Percentiles rank a stretch among this genome's conserved stretches.
Evolutionary conservation across 1,140 invertebrate species (phyloP).

Genomic region (Rhizoglyphus robini): DNA sequence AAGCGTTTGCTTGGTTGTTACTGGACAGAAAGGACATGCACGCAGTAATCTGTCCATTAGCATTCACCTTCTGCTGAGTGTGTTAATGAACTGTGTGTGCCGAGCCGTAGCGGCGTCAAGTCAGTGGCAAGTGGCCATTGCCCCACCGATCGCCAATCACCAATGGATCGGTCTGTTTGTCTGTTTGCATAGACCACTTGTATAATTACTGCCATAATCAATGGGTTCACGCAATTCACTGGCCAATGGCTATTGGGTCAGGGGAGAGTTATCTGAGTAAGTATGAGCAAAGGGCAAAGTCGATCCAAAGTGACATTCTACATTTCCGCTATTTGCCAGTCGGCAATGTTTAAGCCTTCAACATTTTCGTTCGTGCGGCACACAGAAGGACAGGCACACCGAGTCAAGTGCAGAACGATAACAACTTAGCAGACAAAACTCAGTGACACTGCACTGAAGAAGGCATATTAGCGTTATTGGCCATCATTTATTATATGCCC

Average conservation of each 20-base stretch:
- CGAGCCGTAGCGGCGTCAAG: background rate
- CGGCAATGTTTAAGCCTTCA: background rate
- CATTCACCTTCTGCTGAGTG: no score
- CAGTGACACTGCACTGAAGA: background rate
- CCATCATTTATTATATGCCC: background rate
- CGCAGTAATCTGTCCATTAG: no score
- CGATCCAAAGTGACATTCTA: slow-evolving; percentile 8
- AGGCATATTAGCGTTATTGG: slow-evolving; percentile 10
- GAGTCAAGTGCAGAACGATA: background rate
- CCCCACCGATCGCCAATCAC: background rate
- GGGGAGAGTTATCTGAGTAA: background rate
- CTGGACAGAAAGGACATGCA: no score
- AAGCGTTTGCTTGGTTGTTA: no score
- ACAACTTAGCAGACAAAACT: slow-evolving; percentile 13
- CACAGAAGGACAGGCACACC: background rate
- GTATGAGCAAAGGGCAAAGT: background rate
- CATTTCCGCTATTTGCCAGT: background rate
- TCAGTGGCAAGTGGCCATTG: background rate
- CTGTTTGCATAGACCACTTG: background rate
- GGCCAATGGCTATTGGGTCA: background rate
- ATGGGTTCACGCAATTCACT: background rate
- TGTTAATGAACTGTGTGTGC: background rate
- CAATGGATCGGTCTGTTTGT: background rate
- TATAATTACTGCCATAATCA: slow-evolving; percentile 11
- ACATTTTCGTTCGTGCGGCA: background rate